Evolutionary conservation across 1,140 invertebrate genomes (phyloP).

Genomic region (Metopolophium dirhodum): DNA sequence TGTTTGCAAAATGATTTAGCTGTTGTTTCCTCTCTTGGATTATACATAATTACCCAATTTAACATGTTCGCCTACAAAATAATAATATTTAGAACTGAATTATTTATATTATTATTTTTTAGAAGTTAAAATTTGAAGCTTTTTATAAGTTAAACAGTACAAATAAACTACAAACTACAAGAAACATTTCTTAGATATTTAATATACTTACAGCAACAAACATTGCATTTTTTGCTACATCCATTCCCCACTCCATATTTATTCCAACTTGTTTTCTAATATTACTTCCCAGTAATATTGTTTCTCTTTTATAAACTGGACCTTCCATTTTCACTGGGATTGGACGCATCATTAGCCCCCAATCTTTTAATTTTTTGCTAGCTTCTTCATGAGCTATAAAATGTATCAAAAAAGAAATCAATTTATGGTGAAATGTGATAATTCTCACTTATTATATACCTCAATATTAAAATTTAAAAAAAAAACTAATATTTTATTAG

Average conservation of each 20-base stretch:
- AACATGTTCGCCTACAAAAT: slow-evolving; percentile 65
- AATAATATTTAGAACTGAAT: neutral
- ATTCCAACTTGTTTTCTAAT: slow-evolving; percentile 62
- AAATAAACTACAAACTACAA: neutral
- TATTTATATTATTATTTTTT: too few species aligned
- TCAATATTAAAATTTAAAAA: neutral
- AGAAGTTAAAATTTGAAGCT: neutral
- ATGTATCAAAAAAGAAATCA: neutral
- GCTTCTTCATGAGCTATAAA: slow-evolving; percentile 69
- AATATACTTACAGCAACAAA: slow-evolving; percentile 61
- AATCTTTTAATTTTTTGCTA: slow-evolving; percentile 72
- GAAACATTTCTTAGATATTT: neutral
- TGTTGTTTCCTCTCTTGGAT: slow-evolving; percentile 68
- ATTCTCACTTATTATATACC: neutral
- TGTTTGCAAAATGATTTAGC: slow-evolving; percentile 71
- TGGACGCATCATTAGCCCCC: slow-evolving; percentile 78
- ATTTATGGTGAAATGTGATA: neutral
- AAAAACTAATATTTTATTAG: neutral
- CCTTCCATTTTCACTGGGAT: slow-evolving; percentile 70
- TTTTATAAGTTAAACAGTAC: neutral
- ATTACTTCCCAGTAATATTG: slow-evolving; percentile 71
- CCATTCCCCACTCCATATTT: slow-evolving; percentile 75
- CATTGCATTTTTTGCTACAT: slow-evolving; percentile 67
- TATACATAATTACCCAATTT: slow-evolving; percentile 75
- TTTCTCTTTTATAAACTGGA: slow-evolving; percentile 73